Evolutionary conservation across 2,797 vertebrate genomes (phyloP), one percentile per base, ranked within the genome.

Genomic region (Xenops minutus): DNA sequence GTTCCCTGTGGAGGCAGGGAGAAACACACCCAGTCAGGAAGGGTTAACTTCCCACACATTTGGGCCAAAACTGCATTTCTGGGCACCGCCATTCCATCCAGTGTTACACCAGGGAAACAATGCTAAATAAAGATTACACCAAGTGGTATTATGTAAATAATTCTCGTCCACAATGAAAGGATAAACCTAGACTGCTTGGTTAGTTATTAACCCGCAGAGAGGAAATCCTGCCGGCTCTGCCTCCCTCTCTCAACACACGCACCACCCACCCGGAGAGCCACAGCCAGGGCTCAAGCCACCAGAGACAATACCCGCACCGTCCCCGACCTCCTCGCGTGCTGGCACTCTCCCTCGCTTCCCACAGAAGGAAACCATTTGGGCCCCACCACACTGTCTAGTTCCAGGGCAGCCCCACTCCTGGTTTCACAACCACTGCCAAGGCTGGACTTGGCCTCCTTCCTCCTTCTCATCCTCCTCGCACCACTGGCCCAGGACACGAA

Each of bases 81-180:
- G 71, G 88, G 88, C 92, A 95, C 76, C 2, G 17, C 54, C 76
- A 3, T 59, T 46, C 88, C 1, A 59, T 29, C 67, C 91, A 80
- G 79, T 6, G 61, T 49, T 67, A 83, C 24, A 1, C 55, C 77
- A 61, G 90, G 73, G 71, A 93, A 94, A 95, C 89, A 88, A 90
- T 92, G 96, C 94, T 97, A 93, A 97, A 93, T 93, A 93, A 96
- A 95, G 95, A 95, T 89, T 95, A 94, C 10, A 1, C 56, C 2
- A 20, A 86, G 91, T 52, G 69, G 82, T 92, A 81, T 96, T 96
- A 95, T 87, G 94, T 95, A 96, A 97, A 96, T 96, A 93, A 93
- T 80, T 95, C 82, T 75, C 73, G 75, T 79, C 92, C 92, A 93
- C 92, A 93, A 93, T 89, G 91, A 89, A 92, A 96, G 97, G 85